Base-by-base conservation (phyloP, 2,797 vertebrate species). In the Cryptoprocta ferox region DNA sequence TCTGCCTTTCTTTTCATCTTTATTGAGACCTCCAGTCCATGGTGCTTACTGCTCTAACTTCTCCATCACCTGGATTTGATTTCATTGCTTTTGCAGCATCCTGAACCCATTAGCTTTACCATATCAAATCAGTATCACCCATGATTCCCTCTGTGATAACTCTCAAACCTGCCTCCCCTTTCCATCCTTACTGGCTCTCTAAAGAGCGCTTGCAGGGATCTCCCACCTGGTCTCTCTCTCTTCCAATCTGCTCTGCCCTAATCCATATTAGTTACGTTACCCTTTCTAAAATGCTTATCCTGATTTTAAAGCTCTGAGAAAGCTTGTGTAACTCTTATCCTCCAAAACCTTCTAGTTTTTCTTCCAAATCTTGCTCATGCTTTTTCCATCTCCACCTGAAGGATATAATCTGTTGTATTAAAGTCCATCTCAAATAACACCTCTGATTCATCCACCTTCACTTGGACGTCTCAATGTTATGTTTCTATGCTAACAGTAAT, bases 1-100 rank as follows among this genome's bases (percentile, higher is more conserved):
- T 48, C 35, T 91, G 7, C 37, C 83, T 82, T 82, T 56, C 18
- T 39, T 95, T 83, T 76, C 24, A 48, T 53, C 45, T 96, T 75
- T 42, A 24, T 16, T 42, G 32, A 56, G n/a, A 84, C 8, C 8
- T 26, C 48, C 21, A 28, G 12, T 3, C 24, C 32, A 4, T 45
- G 13, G 66, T 24, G 7, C 42, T 42, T 59, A 45, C 30, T n/a
- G 37, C 3, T 18, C 6, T 26, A 65, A 19, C 37, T 68, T 3
- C 13, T 94, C 37, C 4, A 39, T 35, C 48, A 30, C 14, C 42
- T 45, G 42, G 11, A 7, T 66, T 86, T 78, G 48, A 45, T 91
- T 68, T 63, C 28, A 76, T 80, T 78, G 37, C 13, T 59, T 65
- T n/a, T n/a, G 1, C 8, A 26, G 28, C 2, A 65, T 6, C 88